phyloP scores from a whole-genome alignment of 2,113 vertebrate genomes.

The Syngnathoides biaculeatus region DNA sequence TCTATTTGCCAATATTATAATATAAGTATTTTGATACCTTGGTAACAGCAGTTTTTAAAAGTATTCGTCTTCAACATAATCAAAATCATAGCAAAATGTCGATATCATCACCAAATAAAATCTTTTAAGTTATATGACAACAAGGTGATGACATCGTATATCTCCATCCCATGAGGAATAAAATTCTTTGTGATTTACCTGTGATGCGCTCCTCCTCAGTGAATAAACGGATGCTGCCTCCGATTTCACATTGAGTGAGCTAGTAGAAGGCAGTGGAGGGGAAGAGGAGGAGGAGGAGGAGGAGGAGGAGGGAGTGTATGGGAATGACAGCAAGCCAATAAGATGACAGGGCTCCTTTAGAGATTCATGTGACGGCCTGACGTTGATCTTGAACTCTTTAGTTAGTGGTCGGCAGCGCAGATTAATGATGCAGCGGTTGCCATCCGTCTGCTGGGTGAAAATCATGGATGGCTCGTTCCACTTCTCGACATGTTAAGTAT shows the following conservation, averaged over 20 bases:
- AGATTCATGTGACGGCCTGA: conserved; percentile 34
- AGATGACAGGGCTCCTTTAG: conserved; percentile 12
- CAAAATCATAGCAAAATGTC: too few species aligned
- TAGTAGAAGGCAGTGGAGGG: neutral
- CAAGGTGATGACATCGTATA: neutral
- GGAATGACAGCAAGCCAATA: conserved; percentile 37
- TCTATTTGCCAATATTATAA: too few species aligned
- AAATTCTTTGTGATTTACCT: conserved; percentile 32
- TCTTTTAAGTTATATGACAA: neutral
- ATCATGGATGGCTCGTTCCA: neutral
- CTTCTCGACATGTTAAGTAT: neutral
- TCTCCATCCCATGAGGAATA: neutral
- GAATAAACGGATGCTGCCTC: conserved; percentile 33
- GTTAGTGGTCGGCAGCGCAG: conserved; percentile 10
- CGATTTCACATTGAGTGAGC: conserved; percentile 23
- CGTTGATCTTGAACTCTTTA: conserved; percentile 31
- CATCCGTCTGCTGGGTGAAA: neutral
- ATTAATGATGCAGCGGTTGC: conserved; percentile 21
- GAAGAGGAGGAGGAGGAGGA: conserved; percentile 11
- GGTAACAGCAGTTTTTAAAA: too few species aligned
- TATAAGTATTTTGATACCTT: too few species aligned
- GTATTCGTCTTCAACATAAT: too few species aligned
- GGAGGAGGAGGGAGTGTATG: conserved; percentile 7
- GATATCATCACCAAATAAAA: neutral
- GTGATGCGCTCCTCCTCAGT: conserved; percentile 11